These are phyloP conservation scores for Rhabditoides inermis DNA, from an alignment of 2,888 invertebrate genomes.

Conservation along the genomic window DNA sequence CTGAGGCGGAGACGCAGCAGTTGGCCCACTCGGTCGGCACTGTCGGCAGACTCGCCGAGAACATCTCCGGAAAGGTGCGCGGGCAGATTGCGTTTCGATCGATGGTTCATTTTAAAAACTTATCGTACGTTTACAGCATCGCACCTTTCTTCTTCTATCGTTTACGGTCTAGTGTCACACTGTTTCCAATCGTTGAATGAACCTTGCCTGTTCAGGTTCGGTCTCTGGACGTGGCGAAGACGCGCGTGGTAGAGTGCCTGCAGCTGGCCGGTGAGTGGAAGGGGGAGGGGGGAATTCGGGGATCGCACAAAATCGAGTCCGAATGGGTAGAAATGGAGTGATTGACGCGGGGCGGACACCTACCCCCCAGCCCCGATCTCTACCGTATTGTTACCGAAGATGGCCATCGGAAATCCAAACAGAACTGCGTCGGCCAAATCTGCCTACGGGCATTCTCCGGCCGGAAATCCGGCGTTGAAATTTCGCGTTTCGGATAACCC, in stretches of 20 bases:
- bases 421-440: too few species aligned
- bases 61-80: conserved; percentile 68
- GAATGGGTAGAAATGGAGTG: too few species aligned
- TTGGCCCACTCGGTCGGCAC: conserved; percentile 70
- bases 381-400: too few species aligned
- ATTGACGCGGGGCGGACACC: too few species aligned
- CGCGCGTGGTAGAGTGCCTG: conserved; percentile 84
- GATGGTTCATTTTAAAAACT: neutral
- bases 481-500: too few species aligned
- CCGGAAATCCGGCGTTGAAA: too few species aligned
- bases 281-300: conserved; percentile 52
- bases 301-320: too few species aligned
- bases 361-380: too few species aligned
- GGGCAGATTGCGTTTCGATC: neutral
- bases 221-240: conserved; percentile 82
- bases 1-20: conserved; percentile 71
- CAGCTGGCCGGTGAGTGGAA: conserved; percentile 85
- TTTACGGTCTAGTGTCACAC: neutral
- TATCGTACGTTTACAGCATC: neutral
- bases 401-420: too few species aligned
- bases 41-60: conserved; percentile 41
- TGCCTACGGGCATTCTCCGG: too few species aligned
- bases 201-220: conserved; percentile 61
- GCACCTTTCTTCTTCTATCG: neutral
- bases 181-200: neutral